Percentiles rank a stretch among this genome's conserved stretches.
phyloP scores from a whole-genome alignment of 37 sponge, comb jelly and placozoan genomes.

The Spongia lamella region DNA sequence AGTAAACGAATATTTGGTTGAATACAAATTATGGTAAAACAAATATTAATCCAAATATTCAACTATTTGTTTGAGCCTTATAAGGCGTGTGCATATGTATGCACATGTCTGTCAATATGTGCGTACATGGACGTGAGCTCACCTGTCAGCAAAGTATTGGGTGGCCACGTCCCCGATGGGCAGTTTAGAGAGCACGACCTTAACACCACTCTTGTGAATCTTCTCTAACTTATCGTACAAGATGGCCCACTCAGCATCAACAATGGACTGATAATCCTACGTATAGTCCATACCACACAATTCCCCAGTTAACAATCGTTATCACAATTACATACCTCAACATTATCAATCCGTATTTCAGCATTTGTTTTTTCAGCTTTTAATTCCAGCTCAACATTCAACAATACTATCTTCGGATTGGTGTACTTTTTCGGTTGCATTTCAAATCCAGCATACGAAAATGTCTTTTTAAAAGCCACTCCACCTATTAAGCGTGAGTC shows the following conservation, averaged over 20 bases:
- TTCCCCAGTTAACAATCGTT: no score
- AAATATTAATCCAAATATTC: no score
- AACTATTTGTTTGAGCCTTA: no score
- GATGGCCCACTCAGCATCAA: conserved; percentile 98
- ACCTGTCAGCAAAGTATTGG: conserved; percentile 99
- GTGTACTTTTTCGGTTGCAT: conserved; percentile 97
- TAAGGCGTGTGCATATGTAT: no score
- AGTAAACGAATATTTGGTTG: no score
- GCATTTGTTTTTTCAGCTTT: conserved; percentile 97
- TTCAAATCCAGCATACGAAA: conserved; percentile 99
- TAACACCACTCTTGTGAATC: conserved; percentile 91
- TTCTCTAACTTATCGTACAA: conserved; percentile 95
- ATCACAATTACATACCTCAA: conserved; percentile 94
- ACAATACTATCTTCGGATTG: conserved; percentile 85
- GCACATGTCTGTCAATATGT: neutral
- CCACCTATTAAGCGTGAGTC: conserved; percentile 90
- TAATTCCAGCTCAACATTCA: conserved; percentile 96
- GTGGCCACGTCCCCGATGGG: conserved; percentile 99
- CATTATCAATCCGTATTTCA: conserved; percentile 92
- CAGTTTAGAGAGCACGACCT: conserved; percentile 97
- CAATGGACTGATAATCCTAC: conserved; percentile 95
- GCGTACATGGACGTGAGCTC: neutral
- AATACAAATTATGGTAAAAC: no score
- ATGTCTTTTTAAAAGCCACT: conserved; percentile 99
- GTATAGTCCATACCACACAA: no score